Base-by-base conservation (phyloP, 2,113 vertebrate genomes). In the Neoarius graeffei region DNA sequence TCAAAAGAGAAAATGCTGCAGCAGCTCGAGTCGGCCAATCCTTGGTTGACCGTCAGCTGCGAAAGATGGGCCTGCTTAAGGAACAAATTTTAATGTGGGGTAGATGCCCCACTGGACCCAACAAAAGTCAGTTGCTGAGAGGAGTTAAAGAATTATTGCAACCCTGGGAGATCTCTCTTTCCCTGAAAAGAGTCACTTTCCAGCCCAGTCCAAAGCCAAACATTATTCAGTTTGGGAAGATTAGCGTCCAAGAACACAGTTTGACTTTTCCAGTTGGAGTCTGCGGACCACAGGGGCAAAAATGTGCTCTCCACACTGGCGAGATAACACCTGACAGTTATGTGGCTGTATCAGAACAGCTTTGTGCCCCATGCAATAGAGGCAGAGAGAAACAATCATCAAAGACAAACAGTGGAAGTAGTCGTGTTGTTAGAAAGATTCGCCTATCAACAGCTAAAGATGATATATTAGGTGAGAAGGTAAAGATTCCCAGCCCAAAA, bases 1-100 rank as follows among this genome's bases (percentile, higher is more conserved):
- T 96, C 20, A 95, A 95, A 82, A 91, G 92, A 48, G 94, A 94
- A 85, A 96, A 96, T 25, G 89, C 94, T 20, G 91, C 92, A 0
- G 93, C 93, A 0, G 92, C 92, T n/a, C 89, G 94, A 35, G 94
- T 94, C 2, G 93, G 94, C 0, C 93, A 94, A 67, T 93, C 94
- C 42, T 92, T 94, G 79, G 90, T 95, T 79, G 94, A 95, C 74
- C 93, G 92, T 83, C 93, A 94, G 64, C 89, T 95, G 52, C 76
- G 92, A 57, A 94, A 93, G 89, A 93, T 95, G 82, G 71, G 86
- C 23, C 93, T 91, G 48, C 86, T 96, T 9, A 95, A 92, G 27
- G 93, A 94, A n/a, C 93, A 94, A 77, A 93, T 96, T 15, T 91
- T 93, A 85, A 93, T 93, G 85, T 92, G 93, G 91, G 93, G 92